Base-by-base conservation (phyloP, 1,140 invertebrate species). In the Epicauta chinensis region DNA sequence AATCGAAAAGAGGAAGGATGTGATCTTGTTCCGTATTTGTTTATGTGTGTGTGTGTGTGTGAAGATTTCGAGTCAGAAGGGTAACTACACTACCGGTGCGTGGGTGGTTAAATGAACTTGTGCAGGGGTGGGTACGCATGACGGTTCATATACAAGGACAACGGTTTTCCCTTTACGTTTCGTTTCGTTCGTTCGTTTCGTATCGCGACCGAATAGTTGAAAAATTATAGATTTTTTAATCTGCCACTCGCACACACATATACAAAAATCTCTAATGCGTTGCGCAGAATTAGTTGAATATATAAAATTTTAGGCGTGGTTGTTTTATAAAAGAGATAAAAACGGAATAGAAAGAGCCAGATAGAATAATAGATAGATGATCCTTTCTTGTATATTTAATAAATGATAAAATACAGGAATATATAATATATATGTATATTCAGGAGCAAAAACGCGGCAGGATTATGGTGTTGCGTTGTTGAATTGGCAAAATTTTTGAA, bases 221-320 rank as follows among this genome's bases (percentile, higher is more conserved):
- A 62, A 63, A 63, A 60, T 61, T 63, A 63, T 63, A 63, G 61
- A 63, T 63, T 63, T 63, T 63, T 63, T 61, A 63, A 61, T 64
- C 57, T 59, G 7, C 4, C 23, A 3, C 23, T 7, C 23, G 4
- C 23, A 23, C 7, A 23, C 7, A 23, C 23, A 23, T 23, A 23
- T 55, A 58, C 58, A 55, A 56, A 65, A 64, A 66, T 63, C 63
- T 65, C 55, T 65, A 63, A 61, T 63, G 51, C 53, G 50, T 55
- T 62, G 57, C 57, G 61, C 61, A 63, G 61, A 63, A 63, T 63
- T 63, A 63, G 59, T n/a, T 46, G 56, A 51, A 58, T 53, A 59
- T 59, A 59, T 39, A 48, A 56, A 63, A 63, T 61, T 53, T 63
- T 61, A 63, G 59, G 59, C 59, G 61, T 63, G 59, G 59, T 63